phyloP scores from a whole-genome alignment of 2,113 vertebrate genomes.

The Penelope pileata region DNA sequence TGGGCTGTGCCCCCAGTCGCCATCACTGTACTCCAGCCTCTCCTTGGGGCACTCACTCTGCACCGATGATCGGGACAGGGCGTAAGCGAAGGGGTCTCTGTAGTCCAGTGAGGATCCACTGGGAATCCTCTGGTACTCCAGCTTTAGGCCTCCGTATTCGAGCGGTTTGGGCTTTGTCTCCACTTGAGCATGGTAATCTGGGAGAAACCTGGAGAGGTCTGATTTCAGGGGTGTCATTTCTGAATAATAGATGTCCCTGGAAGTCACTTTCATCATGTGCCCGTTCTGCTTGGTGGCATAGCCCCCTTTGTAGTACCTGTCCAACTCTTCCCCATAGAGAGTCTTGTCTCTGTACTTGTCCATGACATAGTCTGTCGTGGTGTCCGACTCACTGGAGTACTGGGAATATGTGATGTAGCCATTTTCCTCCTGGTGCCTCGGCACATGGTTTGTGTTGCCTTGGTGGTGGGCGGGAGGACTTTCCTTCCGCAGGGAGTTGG shows the following conservation, averaged over 20 bases:
- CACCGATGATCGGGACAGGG: conserved; percentile 85
- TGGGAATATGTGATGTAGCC: conserved; percentile 92
- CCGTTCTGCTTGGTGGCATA: conserved; percentile 89
- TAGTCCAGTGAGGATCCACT: conserved; percentile 87
- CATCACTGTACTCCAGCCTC: conserved; percentile 87
- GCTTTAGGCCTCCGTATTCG: conserved; percentile 76
- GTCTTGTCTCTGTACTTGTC: conserved; percentile 81
- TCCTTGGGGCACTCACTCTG: conserved; percentile 85
- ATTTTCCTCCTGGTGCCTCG: conserved; percentile 86
- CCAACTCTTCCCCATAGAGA: conserved; percentile 83
- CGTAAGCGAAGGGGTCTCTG: conserved; percentile 85
- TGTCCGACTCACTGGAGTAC: conserved; percentile 92
- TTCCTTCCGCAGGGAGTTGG: conserved; percentile 96
- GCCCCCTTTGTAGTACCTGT: conserved; percentile 79
- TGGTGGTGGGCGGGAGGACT: conserved; percentile 90
- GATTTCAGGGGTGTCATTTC: conserved; percentile 88
- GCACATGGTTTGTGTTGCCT: conserved; percentile 77
- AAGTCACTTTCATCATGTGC: conserved; percentile 80
- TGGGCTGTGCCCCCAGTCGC: conserved; percentile 86
- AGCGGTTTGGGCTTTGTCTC: conserved; percentile 85
- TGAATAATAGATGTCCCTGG: conserved; percentile 84
- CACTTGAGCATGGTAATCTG: conserved; percentile 88
- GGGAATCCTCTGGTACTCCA: conserved; percentile 80
- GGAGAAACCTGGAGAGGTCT: conserved; percentile 85
- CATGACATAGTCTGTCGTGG: conserved; percentile 79